Percentiles rank a stretch among this genome's conserved stretches.
phyloP scores from a whole-genome alignment of 2,888 invertebrate genomes.

The Drosophila suboccidentalis region DNA sequence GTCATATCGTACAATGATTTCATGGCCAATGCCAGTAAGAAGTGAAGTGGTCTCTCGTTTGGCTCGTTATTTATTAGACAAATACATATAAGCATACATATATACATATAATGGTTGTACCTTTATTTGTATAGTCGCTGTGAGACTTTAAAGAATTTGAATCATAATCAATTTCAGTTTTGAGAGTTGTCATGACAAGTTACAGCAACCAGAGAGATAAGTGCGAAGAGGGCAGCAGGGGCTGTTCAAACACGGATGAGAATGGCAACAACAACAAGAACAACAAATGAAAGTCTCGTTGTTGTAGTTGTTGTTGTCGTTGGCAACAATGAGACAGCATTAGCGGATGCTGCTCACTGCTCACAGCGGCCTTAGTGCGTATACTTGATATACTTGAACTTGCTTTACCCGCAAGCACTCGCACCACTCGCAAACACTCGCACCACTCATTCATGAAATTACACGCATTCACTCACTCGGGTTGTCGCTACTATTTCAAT shows the following conservation, averaged over 20 bases:
- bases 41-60: conserved; percentile 63
- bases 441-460: conserved; percentile 50
- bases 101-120: too few species aligned
- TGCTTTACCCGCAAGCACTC: conserved; percentile 36
- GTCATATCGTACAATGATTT: conserved; percentile 68
- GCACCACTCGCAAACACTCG: conserved; percentile 22
- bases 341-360: conserved; percentile 41
- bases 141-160: conserved; percentile 14
- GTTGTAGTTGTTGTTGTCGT: conserved; percentile 4
- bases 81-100: not conserved
- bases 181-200: conserved; percentile 27
- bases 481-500: conserved; percentile 22
- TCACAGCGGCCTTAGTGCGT: conserved; percentile 48
- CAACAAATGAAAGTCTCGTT: conserved; percentile 22
- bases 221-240: not conserved
- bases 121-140: too few species aligned
- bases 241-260: conserved; percentile 32
- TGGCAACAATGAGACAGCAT: conserved; percentile 20
- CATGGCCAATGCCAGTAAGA: conserved; percentile 75
- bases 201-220: conserved; percentile 7
- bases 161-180: conserved; percentile 16
- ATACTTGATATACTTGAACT: conserved; percentile 63
- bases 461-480: conserved; percentile 22
- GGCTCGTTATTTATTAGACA: conserved; percentile 16
- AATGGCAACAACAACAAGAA: conserved; percentile 36